Conservation (phyloP, 2,797 vertebrate genomes). For the Pipistrellus pygmaeus region DNA sequence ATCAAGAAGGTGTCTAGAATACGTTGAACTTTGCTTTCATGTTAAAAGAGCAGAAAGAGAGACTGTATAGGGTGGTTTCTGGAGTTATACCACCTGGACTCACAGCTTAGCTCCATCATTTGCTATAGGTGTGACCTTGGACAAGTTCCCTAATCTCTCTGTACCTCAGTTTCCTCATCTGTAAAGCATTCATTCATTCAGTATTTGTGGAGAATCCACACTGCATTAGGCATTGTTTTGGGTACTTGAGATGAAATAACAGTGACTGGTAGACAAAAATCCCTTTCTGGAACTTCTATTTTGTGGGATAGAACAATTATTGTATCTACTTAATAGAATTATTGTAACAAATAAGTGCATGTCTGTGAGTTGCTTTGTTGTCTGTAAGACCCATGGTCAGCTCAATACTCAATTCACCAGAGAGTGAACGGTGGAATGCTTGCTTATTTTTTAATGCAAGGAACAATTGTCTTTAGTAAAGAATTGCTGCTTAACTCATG, state of each 20-base stretch:
- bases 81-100: background rate
- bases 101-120: background rate
- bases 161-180: background rate
- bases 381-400: background rate
- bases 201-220: background rate
- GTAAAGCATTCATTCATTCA: background rate
- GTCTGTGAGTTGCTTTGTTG: background rate
- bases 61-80: background rate
- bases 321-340: background rate
- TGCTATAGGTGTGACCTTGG: background rate
- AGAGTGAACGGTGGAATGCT: background rate
- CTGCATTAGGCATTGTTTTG: background rate
- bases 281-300: background rate
- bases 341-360: background rate
- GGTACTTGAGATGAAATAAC: background rate
- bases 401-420: background rate
- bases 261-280: background rate
- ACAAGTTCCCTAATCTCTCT: background rate
- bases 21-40: background rate
- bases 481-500: background rate
- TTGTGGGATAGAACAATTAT: background rate
- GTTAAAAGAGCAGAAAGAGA: background rate
- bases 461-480: constrained; percentile 15
- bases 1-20: background rate
- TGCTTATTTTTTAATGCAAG: background rate